phyloP scores from a whole-genome alignment of 1,140 invertebrate species.

The Liolophura sinensis region DNA sequence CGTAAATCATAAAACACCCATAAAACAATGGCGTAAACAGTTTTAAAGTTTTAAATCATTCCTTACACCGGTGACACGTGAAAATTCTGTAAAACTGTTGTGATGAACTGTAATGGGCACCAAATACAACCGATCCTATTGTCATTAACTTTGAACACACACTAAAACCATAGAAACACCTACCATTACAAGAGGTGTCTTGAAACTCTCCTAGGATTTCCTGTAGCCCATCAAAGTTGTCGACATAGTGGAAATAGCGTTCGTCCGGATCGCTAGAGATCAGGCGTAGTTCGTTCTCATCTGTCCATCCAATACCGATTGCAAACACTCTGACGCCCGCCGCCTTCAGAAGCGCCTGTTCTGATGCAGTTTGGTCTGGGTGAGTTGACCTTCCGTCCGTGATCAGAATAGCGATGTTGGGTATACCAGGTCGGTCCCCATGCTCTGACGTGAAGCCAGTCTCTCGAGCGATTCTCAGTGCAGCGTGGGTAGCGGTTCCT shows the following conservation, averaged over 20 bases:
- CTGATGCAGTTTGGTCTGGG: constrained; percentile 17
- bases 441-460: constrained; percentile 26
- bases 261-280: constrained; percentile 33
- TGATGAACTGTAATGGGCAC: no score
- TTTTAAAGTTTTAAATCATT: no score
- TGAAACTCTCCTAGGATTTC: constrained; percentile 14
- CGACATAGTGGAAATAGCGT: constrained; percentile 17
- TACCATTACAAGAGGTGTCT: constrained; percentile 15
- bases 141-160: no score
- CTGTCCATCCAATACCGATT: constrained; percentile 32
- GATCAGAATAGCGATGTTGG: constrained; percentile 33
- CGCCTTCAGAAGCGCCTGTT: constrained; percentile 10
- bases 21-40: no score
- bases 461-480: constrained; percentile 23
- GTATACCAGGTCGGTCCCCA: constrained; percentile 27
- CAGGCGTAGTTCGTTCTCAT: constrained; percentile 34
- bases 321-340: constrained; percentile 31
- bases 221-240: constrained; percentile 23
- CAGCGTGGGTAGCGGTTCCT: constrained; percentile 33
- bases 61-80: no score
- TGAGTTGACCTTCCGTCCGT: constrained; percentile 35
- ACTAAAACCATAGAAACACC: no score
- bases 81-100: no score
- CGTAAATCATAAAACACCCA: no score
- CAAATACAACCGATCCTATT: no score